Base-by-base conservation (phyloP, 1,140 invertebrate genomes). In the Agrilus planipennis region DNA sequence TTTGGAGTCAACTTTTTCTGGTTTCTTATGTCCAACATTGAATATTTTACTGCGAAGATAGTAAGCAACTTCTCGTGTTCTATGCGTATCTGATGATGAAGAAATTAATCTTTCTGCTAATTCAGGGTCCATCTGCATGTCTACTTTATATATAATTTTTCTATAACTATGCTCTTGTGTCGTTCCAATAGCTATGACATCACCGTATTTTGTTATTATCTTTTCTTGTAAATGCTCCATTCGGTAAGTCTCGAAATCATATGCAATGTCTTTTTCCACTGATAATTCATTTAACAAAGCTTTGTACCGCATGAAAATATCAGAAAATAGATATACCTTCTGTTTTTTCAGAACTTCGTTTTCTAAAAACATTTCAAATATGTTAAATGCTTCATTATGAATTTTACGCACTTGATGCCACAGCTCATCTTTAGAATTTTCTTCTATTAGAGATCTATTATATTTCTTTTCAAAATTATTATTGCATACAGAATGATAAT, bases 121-220 rank as follows among this genome's bases (percentile, higher is more conserved):
- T 45, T 47, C 32, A 51, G 25, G 15, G n/a, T n/a, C n/a, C n/a
- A n/a, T n/a, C n/a, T 57, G 49, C 7, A 57, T 51, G 42, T 58
- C 49, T 31, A 42, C 44, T 50, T 54, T 50, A 31, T 59, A 57
- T 2, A 59, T 44, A 42, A 58, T 57, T 51, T 57, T 56, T 53
- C 49, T 43, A 34, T 46, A 16, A 44, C 45, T 43, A 22, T 19
- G 1, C 41, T 45, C 50, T 28, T 10, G 49, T 7, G 44, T 50
- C 39, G 42, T 49, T 51, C 49, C 44, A 45, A 51, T 54, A 7
- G 37, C 49, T 44, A 54, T 34, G 45, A 21, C 36, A 23, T 51
- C 46, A 51, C 46, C 50, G 45, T 49, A 52, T 40, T 38, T 42
- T 6, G 44, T 50, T 15, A 49, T 22, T 38, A 48, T 19, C 46